Evolutionary conservation across 2,888 invertebrate genomes (phyloP).

Genomic region (Mantis religiosa): DNA sequence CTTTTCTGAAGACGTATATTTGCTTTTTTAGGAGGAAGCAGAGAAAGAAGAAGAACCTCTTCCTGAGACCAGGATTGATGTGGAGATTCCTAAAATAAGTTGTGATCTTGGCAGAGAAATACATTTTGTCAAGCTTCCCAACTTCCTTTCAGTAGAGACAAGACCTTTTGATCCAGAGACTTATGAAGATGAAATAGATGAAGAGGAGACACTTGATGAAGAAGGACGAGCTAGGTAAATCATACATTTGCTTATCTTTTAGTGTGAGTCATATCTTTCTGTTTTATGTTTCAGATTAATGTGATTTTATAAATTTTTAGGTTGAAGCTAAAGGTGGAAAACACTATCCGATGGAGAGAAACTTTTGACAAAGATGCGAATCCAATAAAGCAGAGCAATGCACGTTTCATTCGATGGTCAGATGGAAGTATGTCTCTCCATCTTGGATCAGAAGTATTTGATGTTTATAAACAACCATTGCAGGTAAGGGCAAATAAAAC

Average conservation of each 20-base stretch:
- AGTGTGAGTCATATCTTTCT: background rate
- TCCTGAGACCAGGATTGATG: conserved; percentile 92
- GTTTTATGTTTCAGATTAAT: background rate
- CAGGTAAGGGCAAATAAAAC: conserved; percentile 49
- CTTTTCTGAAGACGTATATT: background rate
- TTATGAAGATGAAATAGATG: conserved; percentile 98
- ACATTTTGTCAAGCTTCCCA: conserved; percentile 95
- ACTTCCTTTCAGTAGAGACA: conserved; percentile 96
- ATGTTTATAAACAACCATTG: conserved; percentile 90
- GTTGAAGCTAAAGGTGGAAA: conserved; percentile 90
- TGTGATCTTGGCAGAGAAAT: conserved; percentile 88
- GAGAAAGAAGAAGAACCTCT: conserved; percentile 70
- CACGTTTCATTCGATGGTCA: conserved; percentile 93
- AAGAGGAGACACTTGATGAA: conserved; percentile 95
- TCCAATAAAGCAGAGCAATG: conserved; percentile 85
- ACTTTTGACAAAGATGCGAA: conserved; percentile 77
- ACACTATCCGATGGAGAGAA: conserved; percentile 94
- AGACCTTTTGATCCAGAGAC: conserved; percentile 91
- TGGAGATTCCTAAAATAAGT: conserved; percentile 92
- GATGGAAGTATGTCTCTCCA: conserved; percentile 97
- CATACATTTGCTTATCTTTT: background rate
- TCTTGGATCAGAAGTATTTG: conserved; percentile 95
- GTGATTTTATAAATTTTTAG: conserved; percentile 46
- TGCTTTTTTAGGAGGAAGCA: conserved; percentile 43
- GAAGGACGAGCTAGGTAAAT: conserved; percentile 83